These are phyloP conservation scores for Hemicentrotus pulcherrimus DNA, from an alignment of 35 echinoderm and acorn worm species.

Conservation along the genomic window DNA sequence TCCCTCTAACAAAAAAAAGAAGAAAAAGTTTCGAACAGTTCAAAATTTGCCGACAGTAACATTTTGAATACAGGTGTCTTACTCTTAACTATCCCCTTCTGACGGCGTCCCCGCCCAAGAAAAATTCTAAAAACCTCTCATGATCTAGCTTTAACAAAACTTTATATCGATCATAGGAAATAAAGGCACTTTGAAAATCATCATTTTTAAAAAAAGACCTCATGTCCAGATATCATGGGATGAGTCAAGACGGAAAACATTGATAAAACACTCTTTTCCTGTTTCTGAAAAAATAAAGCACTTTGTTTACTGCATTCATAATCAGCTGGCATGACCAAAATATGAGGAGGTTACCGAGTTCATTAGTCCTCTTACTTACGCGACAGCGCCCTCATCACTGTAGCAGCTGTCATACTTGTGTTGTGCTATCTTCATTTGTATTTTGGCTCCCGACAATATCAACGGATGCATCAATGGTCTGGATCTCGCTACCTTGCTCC, in stretches of 20 bases:
- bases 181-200: not conserved
- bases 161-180: not conserved
- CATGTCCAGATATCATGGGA: not conserved
- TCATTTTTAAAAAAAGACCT: not conserved
- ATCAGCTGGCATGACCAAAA: not conserved
- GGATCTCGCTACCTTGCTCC: not conserved
- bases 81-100: no score
- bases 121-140: no score
- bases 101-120: no score
- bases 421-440: not conserved
- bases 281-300: not conserved
- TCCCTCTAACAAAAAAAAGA: no score
- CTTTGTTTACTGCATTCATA: not conserved
- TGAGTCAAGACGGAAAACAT: not conserved
- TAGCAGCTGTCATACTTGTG: not conserved
- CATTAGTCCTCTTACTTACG: not conserved
- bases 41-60: no score
- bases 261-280: not conserved
- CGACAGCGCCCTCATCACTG: not conserved
- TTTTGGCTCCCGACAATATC: not conserved
- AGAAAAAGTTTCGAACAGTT: no score
- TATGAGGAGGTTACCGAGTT: not conserved
- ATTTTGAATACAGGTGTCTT: no score
- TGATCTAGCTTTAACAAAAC: no score
- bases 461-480: conserved; percentile 8